Evolutionary conservation across 2,888 invertebrate species (phyloP), one percentile per base, ranked within the genome.

Genomic region (Kuschelorhynchus macadamiae): DNA sequence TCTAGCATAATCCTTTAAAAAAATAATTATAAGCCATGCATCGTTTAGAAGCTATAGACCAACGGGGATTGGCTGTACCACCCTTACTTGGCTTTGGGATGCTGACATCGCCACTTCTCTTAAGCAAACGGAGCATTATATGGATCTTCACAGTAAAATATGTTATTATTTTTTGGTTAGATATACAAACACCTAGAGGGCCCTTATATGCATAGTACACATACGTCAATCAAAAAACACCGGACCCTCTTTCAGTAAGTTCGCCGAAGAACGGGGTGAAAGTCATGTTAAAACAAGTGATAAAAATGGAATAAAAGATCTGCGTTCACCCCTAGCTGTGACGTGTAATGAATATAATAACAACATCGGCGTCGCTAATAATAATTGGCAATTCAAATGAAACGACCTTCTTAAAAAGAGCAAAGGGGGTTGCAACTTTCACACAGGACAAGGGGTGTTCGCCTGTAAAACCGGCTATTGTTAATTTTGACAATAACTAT

Each of bases 331-430:
- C 75, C 73, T 72, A 56, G 60, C 60, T 49, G 70, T 63, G 59
- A 71, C 72, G 75, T 77, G 78, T 78, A 78, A 78, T 78, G 78
- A 78, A 78, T 78, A 78, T 78, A 78, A 78, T 78, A 79, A 79
- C 77, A 79, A 77, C 77, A 78, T 75, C 73, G 76, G 71, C 74
- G 75, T 74, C 69, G 71, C 76, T 74, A 74, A 77, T 73, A 71
- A 74, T 79, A 79, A 79, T 79, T 79, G 77, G 75, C 77, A 75
- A 78, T 78, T 79, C 77, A 75, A 76, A 75, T 76, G 73, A 74
- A 71, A 70, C 70, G 68, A 70, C 70, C 68, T 73, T 60, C 74
- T 71, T 74, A 73, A 79, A 78, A 78, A 77, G 78, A 75, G 78
- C 79, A 77, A 74, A 65, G 67, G 71, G 74, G 75, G 74, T 70